Conservation (phyloP, 2,888 invertebrate genomes). For the Venustoraphidia nigricollis region DNA sequence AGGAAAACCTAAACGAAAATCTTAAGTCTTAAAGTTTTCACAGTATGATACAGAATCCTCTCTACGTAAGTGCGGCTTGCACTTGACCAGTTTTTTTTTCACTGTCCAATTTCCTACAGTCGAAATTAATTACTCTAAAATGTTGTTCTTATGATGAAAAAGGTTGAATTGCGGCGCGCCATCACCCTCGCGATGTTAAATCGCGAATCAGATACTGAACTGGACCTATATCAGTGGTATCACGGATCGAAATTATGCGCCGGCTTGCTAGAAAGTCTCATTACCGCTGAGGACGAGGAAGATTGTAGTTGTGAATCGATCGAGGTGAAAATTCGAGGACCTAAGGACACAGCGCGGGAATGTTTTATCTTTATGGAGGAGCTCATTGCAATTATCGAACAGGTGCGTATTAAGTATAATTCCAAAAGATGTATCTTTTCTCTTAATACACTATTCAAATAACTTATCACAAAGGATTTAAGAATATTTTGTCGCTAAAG, state of each 20-base stretch:
- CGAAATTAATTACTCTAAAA: no score
- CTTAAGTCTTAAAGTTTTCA: no score
- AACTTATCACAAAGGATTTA: no score
- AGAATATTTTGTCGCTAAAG: no score
- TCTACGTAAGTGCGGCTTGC: no score
- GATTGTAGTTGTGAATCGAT: slow-evolving; percentile 30
- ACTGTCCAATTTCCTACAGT: no score
- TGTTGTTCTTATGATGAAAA: slow-evolving; percentile 19
- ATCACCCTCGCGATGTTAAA: slow-evolving; percentile 19
- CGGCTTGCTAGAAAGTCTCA: slow-evolving; percentile 48
- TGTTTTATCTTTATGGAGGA: slow-evolving; percentile 57
- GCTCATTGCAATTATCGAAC: slow-evolving; percentile 42
- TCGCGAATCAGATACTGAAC: slow-evolving; percentile 35
- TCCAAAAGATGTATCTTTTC: no score
- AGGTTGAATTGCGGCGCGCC: slow-evolving; percentile 23
- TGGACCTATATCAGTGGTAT: slow-evolving; percentile 57
- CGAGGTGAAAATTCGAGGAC: slow-evolving; percentile 51
- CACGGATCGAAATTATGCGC: slow-evolving; percentile 54
- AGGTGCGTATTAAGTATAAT: slow-evolving; percentile 23
- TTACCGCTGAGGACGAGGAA: slow-evolving; percentile 38
- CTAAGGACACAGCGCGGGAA: slow-evolving; percentile 33
- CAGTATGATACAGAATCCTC: no score
- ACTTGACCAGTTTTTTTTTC: background rate
- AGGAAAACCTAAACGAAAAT: no score
- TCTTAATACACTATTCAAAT: no score